These are phyloP conservation scores for Physocephala rufipes DNA, from an alignment of 2,888 invertebrate genomes.

Conservation along the genomic window DNA sequence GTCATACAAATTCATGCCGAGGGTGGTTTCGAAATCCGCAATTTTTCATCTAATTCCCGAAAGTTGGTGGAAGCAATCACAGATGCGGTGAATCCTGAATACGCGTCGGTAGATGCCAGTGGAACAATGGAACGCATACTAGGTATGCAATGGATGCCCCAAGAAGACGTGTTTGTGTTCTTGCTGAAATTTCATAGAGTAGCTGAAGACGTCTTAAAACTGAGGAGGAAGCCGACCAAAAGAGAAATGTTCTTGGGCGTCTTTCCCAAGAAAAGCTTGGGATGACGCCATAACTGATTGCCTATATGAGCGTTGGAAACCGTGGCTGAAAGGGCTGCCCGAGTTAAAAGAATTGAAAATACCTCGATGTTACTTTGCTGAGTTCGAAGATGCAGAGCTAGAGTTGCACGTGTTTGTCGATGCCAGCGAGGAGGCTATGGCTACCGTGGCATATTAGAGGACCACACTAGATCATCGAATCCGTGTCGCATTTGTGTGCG, in stretches of 20 bases:
- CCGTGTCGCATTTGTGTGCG: background rate
- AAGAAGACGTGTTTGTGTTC: conserved; percentile 37
- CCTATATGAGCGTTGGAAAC: no score
- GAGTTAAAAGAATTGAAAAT: no score
- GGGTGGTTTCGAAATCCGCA: conserved; percentile 40
- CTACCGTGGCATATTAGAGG: conserved; percentile 22
- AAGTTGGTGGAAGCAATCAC: conserved; percentile 23
- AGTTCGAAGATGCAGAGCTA: conserved; percentile 18
- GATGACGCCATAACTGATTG: no score
- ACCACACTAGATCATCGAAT: background rate
- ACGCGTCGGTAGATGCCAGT: background rate
- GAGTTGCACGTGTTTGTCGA: conserved; percentile 37
- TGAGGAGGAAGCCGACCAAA: conserved; percentile 36
- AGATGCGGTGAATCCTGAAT: background rate
- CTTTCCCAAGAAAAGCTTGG: conserved; percentile 32
- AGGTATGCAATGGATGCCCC: conserved; percentile 35
- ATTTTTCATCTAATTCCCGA: conserved; percentile 38
- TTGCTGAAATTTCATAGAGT: conserved; percentile 36
- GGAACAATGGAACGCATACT: conserved; percentile 24
- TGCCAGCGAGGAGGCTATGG: conserved; percentile 30
- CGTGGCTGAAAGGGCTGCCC: no score
- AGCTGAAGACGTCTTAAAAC: conserved; percentile 26
- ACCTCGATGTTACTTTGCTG: conserved; percentile 34
- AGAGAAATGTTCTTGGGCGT: conserved; percentile 26
- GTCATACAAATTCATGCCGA: no score